Conservation (phyloP, 2,888 invertebrate species). For the Brenthis hecate region DNA sequence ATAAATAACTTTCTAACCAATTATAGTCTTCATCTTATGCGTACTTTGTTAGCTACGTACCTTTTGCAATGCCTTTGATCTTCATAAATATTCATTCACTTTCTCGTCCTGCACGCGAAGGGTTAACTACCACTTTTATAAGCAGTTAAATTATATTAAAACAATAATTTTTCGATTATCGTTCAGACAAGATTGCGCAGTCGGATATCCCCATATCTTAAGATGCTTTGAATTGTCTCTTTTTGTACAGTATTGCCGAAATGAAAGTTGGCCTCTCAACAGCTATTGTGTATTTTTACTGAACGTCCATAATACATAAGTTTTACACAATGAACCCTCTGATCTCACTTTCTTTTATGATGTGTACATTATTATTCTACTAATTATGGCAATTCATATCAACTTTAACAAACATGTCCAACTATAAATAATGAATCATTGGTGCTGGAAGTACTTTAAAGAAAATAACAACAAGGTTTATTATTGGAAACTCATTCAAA, state of each 20-base stretch:
- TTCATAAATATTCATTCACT: conserved; percentile 72
- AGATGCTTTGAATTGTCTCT: conserved; percentile 59
- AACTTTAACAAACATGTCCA: too few species aligned
- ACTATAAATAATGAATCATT: too few species aligned
- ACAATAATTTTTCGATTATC: conserved; percentile 35
- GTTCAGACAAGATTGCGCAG: conserved; percentile 31
- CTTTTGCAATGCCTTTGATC: conserved; percentile 56
- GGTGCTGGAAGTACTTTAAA: neutral
- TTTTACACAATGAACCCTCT: conserved; percentile 40
- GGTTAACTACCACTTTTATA: conserved; percentile 39
- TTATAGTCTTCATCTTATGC: conserved; percentile 59
- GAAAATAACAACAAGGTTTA: neutral
- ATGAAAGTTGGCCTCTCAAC: conserved; percentile 65
- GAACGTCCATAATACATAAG: conserved; percentile 39
- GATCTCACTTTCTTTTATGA: conserved; percentile 42
- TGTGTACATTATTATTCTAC: conserved; percentile 1
- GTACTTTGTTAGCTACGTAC: conserved; percentile 51
- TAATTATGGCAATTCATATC: too few species aligned
- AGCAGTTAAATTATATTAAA: conserved; percentile 40
- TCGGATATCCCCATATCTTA: conserved; percentile 45
- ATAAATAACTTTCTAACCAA: conserved; percentile 69
- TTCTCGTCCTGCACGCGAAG: conserved; percentile 64
- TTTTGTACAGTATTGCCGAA: conserved; percentile 58
- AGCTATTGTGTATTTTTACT: conserved; percentile 48
- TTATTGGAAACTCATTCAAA: neutral